phyloP scores from a whole-genome alignment of 1,140 invertebrate species.

The Drosophila malerkotliana region DNA sequence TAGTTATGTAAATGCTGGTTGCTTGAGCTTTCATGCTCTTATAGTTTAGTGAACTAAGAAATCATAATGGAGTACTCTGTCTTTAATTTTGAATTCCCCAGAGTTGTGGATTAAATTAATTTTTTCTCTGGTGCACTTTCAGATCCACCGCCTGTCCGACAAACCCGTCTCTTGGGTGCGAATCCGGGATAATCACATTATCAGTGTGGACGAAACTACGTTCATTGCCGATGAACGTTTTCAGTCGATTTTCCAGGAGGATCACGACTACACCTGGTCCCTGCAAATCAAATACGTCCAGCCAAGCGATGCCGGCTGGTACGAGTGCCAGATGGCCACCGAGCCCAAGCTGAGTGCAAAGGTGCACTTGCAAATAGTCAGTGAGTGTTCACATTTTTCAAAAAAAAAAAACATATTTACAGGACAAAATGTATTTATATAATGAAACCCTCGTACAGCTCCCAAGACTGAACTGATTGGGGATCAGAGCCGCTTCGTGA shows the following conservation, averaged over 20 bases:
- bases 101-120: neutral
- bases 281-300: constrained; percentile 90
- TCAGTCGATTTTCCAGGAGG: constrained; percentile 91
- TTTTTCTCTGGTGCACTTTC: neutral
- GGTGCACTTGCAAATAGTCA: constrained; percentile 88
- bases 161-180: constrained; percentile 96
- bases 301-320: constrained; percentile 87
- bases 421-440: neutral
- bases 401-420: neutral
- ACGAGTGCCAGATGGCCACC: constrained; percentile 90
- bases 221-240: constrained; percentile 96
- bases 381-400: constrained; percentile 85
- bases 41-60: constrained; percentile 1
- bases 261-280: constrained; percentile 93
- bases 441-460: constrained; percentile 73
- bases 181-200: constrained; percentile 93
- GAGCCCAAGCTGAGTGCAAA: constrained; percentile 89
- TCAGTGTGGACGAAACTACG: constrained; percentile 92
- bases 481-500: constrained; percentile 86
- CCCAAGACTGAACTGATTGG: constrained; percentile 87
- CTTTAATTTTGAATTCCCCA: neutral
- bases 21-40: constrained; percentile 2
- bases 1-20: constrained; percentile 30
- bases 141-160: constrained; percentile 92
- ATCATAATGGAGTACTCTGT: neutral